Percentiles rank a stretch among this genome's conserved stretches.
These are phyloP conservation scores for Hylyphantes graminicola DNA, from an alignment of 1,140 invertebrate genomes.

Conservation along the genomic window DNA sequence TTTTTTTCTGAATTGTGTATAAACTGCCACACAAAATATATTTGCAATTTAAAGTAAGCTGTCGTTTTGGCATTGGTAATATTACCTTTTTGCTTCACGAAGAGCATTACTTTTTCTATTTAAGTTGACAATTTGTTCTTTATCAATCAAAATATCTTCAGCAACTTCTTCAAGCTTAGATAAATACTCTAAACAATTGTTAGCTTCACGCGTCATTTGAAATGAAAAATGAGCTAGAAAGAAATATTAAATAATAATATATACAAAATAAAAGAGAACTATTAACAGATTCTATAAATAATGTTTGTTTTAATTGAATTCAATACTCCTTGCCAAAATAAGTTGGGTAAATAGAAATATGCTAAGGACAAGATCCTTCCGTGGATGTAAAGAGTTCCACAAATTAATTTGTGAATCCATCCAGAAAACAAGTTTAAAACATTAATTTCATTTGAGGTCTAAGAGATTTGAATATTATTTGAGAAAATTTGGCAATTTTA, in stretches of 20 bases:
- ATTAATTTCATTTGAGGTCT: too few relatives aligned
- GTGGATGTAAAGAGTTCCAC: too few relatives aligned
- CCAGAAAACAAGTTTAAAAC: too few relatives aligned
- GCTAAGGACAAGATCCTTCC: too few relatives aligned
- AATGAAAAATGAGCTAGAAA: not conserved
- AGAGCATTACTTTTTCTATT: conserved; percentile 44
- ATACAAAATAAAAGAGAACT: not conserved
- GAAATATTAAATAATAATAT: too few relatives aligned
- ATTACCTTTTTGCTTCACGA: conserved; percentile 47
- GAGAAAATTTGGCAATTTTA: too few relatives aligned
- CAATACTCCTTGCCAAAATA: too few relatives aligned
- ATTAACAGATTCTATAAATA: not conserved
- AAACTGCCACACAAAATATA: not conserved
- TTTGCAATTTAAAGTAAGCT: not conserved
- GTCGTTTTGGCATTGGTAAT: not conserved
- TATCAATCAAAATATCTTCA: conserved; percentile 46
- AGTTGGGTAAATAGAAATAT: too few relatives aligned
- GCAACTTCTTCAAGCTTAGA: conserved; percentile 46
- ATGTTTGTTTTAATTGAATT: not conserved
- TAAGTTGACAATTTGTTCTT: conserved; percentile 44
- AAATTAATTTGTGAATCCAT: too few relatives aligned
- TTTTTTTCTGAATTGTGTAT: too few relatives aligned
- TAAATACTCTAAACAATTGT: conserved; percentile 38
- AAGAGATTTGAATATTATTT: too few relatives aligned
- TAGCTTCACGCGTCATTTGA: conserved; percentile 13